Base-by-base conservation (phyloP, 1,140 invertebrate genomes). In the Meloidogyne hapla region DNA sequence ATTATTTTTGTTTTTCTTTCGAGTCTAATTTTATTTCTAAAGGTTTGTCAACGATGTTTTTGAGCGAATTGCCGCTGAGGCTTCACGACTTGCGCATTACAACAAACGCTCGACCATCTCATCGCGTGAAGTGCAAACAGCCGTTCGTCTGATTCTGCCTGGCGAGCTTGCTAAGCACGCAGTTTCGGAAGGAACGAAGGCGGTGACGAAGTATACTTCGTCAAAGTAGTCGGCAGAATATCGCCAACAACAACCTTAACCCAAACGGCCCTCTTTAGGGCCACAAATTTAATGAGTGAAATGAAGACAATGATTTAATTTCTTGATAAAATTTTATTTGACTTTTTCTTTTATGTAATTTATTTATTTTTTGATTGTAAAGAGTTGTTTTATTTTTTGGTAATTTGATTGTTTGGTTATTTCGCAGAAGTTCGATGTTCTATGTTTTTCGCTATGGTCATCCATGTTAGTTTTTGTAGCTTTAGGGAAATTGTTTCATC, bases 191-290 rank as follows among this genome's bases (percentile, higher is more conserved):
- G 89, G 89, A 21, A 90, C 89, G 25, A 89, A 89, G 81, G 88
- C 89, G 42, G 89, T 89, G 21, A 88, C 88, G 62, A 89, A 89
- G 77, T 90, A 89, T 80, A 89, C 87, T 64, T 84, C 82, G 76
- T 88, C 88, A 77, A 90, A 90, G 83, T 90, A 89, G 77, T 8
- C n/a, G 2, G 45, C 12, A 15, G 33, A 61, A 21, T 9, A 63
- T 8, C 62, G 21, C 67, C 23, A n/a, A 38, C 40, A 56, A 25
- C 28, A 77, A 26, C n/a, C 21, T 26, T 77, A 77, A 28, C 75
- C 75, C 75, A 77, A 77, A 77, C 75, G 75, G 75, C 75, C 75
- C 72, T 77, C 66, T 76, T 77, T 33, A 33, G 33, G 33, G 33
- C 33, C 33, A 33, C 33, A 33, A 33, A 33, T 33, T 33, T 33